Evolutionary conservation across 1,140 invertebrate species (phyloP).

Genomic region (Gonatopus flavifemur): DNA sequence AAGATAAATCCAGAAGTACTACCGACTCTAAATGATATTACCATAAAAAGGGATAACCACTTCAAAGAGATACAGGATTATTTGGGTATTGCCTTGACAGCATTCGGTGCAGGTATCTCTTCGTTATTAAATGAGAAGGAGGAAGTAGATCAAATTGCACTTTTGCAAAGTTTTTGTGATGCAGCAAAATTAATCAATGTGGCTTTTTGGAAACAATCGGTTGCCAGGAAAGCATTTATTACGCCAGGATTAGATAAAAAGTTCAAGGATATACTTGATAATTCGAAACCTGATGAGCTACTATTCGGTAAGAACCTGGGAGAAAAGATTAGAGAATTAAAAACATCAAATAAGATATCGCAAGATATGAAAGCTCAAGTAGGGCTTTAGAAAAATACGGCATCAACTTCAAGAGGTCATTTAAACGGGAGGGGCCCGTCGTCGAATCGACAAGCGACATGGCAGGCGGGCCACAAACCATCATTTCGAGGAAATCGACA

Average conservation of each 20-base stretch:
- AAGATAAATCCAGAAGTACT: constrained; percentile 5
- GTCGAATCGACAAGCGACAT: too few species aligned
- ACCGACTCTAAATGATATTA: background rate
- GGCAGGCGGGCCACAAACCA: too few species aligned
- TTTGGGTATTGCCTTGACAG: background rate
- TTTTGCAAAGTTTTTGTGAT: background rate
- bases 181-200: background rate
- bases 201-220: background rate
- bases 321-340: constrained; percentile 10
- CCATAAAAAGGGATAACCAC: background rate
- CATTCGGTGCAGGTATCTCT: background rate
- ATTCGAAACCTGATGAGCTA: constrained; percentile 9
- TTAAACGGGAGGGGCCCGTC: background rate
- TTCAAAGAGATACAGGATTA: constrained; percentile 2
- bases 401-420: background rate
- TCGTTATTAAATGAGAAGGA: background rate
- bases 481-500: too few species aligned
- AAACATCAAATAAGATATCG: background rate
- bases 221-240: constrained; percentile 11
- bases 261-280: constrained; percentile 2
- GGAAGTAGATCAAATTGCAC: background rate
- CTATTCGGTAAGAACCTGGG: constrained; percentile 4
- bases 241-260: constrained; percentile 9
- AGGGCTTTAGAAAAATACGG: background rate
- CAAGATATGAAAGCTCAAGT: constrained; percentile 1